These are phyloP conservation scores for Porites lobata DNA, from an alignment of 92 coral and sea anemone genomes.

Conservation along the genomic window DNA sequence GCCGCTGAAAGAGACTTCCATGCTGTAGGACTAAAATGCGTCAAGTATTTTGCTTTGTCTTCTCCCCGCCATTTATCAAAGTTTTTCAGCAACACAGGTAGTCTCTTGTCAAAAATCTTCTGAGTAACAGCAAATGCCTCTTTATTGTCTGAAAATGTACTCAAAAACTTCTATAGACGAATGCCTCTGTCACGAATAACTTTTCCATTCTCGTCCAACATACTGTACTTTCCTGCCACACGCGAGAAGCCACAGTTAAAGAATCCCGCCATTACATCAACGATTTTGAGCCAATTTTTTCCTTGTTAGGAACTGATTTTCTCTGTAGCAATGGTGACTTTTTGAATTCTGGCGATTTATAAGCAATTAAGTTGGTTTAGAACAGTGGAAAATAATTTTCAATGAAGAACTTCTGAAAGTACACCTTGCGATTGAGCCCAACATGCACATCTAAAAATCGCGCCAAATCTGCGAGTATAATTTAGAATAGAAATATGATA, in stretches of 20 bases:
- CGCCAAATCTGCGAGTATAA: not conserved
- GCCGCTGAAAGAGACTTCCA: not conserved
- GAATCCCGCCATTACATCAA: not conserved
- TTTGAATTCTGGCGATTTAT: no score
- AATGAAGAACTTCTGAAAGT: no score
- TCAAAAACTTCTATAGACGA: not conserved
- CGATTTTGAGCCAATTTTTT: no score
- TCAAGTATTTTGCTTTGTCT: not conserved
- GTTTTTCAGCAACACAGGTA: not conserved
- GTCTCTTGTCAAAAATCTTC: not conserved
- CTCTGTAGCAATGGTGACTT: not conserved
- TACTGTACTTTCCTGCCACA: conserved; percentile 9
- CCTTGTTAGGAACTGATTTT: not conserved
- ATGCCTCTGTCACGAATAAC: not conserved
- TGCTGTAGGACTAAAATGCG: not conserved
- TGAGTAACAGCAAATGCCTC: not conserved
- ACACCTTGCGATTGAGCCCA: no score
- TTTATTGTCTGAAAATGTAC: not conserved
- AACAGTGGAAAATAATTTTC: no score
- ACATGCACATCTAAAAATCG: not conserved
- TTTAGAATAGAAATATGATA: conserved; percentile 3
- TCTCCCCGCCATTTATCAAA: not conserved
- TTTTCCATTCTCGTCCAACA: not conserved
- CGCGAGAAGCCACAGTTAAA: conserved; percentile 10
- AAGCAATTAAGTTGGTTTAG: no score